Conservation (phyloP, 2,888 invertebrate species). For the Teleogryllus oceanicus region DNA sequence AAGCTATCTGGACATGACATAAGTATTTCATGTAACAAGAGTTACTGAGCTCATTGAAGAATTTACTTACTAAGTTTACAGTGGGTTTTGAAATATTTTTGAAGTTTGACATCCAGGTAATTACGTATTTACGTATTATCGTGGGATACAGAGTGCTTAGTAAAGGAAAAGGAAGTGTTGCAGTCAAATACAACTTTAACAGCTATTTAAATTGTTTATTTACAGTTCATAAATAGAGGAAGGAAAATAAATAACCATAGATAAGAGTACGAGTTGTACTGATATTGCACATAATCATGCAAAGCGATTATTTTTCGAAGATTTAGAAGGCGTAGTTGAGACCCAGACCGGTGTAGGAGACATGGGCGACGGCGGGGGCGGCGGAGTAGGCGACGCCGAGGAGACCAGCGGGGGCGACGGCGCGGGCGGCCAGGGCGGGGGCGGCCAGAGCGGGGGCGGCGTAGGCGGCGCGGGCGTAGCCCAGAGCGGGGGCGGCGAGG, state of each 20-base stretch:
- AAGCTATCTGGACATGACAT: too few species aligned
- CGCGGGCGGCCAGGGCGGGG: slow-evolving; percentile 33
- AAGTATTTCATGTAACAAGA: too few species aligned
- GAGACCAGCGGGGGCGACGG: slow-evolving; percentile 33
- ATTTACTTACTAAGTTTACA: too few species aligned
- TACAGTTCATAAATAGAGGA: background rate
- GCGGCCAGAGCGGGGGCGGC: slow-evolving; percentile 33
- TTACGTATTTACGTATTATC: too few species aligned
- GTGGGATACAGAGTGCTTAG: too few species aligned
- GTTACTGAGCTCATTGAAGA: too few species aligned
- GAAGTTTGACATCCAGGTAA: too few species aligned
- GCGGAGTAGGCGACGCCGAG: slow-evolving; percentile 42
- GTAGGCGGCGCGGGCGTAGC: slow-evolving; percentile 30
- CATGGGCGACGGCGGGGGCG: slow-evolving; percentile 41
- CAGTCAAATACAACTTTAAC: too few species aligned
- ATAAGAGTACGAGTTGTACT: background rate
- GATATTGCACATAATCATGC: background rate
- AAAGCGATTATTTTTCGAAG: background rate
- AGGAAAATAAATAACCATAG: background rate
- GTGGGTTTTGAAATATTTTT: too few species aligned
- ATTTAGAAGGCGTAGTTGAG: slow-evolving; percentile 33
- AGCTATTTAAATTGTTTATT: background rate
- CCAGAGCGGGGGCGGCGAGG: slow-evolving; percentile 35
- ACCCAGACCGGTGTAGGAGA: slow-evolving; percentile 39
- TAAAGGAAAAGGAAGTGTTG: too few species aligned